Evolutionary conservation across 2,797 vertebrate genomes (phyloP).

Genomic region (Myripristis jacobus): DNA sequence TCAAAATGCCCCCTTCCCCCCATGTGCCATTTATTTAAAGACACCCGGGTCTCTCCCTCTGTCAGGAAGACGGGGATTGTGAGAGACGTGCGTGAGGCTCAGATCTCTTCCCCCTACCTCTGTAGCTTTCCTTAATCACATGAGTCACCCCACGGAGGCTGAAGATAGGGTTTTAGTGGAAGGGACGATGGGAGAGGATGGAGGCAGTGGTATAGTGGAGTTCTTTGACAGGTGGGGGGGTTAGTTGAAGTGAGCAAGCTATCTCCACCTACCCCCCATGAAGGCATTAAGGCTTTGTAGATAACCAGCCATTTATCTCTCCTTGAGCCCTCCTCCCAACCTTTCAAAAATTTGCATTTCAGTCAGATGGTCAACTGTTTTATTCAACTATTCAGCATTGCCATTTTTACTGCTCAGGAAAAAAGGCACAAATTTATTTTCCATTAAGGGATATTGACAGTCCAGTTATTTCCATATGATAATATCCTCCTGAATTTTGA

Average conservation of each 20-base stretch:
- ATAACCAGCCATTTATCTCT: slow-evolving; percentile 49
- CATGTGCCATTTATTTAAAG: slow-evolving; percentile 49
- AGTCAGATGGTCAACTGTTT: not conserved
- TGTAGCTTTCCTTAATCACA: slow-evolving; percentile 76
- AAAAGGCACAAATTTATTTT: slow-evolving; percentile 32
- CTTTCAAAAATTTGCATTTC: slow-evolving; percentile 39
- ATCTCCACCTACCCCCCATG: slow-evolving; percentile 39
- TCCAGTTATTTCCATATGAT: slow-evolving; percentile 43
- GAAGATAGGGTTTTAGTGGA: slow-evolving; percentile 60
- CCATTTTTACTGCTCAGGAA: no score
- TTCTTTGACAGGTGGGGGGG: slow-evolving; percentile 57
- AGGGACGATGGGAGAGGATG: slow-evolving; percentile 53
- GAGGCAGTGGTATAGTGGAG: slow-evolving; percentile 37
- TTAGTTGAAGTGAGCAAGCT: slow-evolving; percentile 45
- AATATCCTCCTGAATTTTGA: slow-evolving; percentile 39
- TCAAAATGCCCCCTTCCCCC: slow-evolving; percentile 43
- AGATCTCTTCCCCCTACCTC: slow-evolving; percentile 57
- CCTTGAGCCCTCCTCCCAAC: slow-evolving; percentile 29
- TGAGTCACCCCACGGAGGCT: slow-evolving; percentile 63
- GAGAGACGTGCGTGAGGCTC: slow-evolving; percentile 42
- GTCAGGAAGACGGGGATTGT: slow-evolving; percentile 52
- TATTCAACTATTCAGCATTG: not conserved
- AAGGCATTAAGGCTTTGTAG: slow-evolving; percentile 27
- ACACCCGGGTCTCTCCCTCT: slow-evolving; percentile 38
- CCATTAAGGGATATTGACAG: slow-evolving; percentile 32